A percentile compares a stretch with the other conserved stretches of the same genome.
These are phyloP conservation scores for Cichladusa arquata DNA, from an alignment of 2,113 vertebrate species.

Conservation along the genomic window DNA sequence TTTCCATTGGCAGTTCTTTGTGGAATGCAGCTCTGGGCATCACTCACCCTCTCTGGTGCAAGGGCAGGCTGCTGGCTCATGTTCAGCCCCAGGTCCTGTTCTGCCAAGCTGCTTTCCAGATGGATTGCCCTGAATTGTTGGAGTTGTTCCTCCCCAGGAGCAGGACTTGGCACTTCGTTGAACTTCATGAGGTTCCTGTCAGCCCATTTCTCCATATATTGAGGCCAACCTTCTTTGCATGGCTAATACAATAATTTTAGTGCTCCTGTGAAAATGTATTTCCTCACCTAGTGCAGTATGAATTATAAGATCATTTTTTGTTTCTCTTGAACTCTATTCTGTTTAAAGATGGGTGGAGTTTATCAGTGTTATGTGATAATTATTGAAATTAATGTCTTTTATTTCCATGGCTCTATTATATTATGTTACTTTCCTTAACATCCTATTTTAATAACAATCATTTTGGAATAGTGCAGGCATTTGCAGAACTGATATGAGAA, in stretches of 20 bases:
- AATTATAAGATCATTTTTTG: neutral
- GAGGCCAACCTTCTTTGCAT: neutral
- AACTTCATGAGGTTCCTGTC: neutral
- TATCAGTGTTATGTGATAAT: neutral
- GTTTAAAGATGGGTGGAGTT: neutral
- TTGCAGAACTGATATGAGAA: neutral
- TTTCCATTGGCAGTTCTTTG: neutral
- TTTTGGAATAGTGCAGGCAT: neutral
- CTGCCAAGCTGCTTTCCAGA: neutral
- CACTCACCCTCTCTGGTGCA: neutral
- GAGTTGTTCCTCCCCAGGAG: neutral
- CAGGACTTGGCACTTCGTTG: rapidly evolving
- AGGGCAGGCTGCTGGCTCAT: neutral
- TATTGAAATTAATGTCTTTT: neutral
- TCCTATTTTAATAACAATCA: neutral
- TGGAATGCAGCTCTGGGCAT: neutral
- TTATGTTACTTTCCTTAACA: neutral
- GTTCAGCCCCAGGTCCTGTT: neutral
- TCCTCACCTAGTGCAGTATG: neutral
- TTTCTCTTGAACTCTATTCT: neutral
- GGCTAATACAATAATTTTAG: neutral
- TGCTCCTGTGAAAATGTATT: neutral
- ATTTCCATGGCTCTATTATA: neutral
- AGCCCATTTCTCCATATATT: neutral
- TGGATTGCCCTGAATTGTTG: neutral